These are phyloP conservation scores for Drosophila macrospina DNA, from an alignment of 2,888 invertebrate genomes.

Conservation along the genomic window DNA sequence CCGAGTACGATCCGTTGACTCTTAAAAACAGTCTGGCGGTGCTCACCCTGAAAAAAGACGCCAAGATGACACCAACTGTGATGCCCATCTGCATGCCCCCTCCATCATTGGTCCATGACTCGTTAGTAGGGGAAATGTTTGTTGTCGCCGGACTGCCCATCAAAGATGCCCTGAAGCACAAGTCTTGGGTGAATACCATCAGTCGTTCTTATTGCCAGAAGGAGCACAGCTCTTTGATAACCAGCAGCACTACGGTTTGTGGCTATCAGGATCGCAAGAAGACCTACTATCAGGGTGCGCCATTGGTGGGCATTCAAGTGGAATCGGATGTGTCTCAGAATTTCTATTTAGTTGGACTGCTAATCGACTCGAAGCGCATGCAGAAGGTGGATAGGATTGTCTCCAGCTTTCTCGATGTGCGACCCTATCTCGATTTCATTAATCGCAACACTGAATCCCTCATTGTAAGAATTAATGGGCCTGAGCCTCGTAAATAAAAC, in stretches of 20 bases:
- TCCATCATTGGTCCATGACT: constrained; percentile 26
- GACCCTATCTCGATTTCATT: constrained; percentile 59
- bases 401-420: constrained; percentile 58
- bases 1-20: constrained; percentile 61
- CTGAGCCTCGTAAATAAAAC: constrained; percentile 35
- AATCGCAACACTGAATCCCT: constrained; percentile 46
- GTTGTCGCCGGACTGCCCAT: constrained; percentile 52
- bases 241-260: constrained; percentile 51
- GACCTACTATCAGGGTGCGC: constrained; percentile 51
- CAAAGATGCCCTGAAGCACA: constrained; percentile 28
- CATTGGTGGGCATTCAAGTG: constrained; percentile 63
- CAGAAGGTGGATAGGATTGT: neutral
- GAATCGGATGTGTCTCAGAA: constrained; percentile 41
- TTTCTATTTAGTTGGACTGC: constrained; percentile 60
- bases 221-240: constrained; percentile 31
- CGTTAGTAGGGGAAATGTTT: constrained; percentile 50
- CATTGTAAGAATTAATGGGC: constrained; percentile 38
- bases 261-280: constrained; percentile 42
- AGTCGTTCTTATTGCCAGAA: constrained; percentile 49
- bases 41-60: constrained; percentile 49
- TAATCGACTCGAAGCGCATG: constrained; percentile 45
- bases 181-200: constrained; percentile 54
- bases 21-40: constrained; percentile 60
- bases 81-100: constrained; percentile 70
- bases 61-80: constrained; percentile 52